These are phyloP conservation scores for Anneissia japonica DNA, from an alignment of 35 echinoderm and acorn worm genomes.

Conservation along the genomic window DNA sequence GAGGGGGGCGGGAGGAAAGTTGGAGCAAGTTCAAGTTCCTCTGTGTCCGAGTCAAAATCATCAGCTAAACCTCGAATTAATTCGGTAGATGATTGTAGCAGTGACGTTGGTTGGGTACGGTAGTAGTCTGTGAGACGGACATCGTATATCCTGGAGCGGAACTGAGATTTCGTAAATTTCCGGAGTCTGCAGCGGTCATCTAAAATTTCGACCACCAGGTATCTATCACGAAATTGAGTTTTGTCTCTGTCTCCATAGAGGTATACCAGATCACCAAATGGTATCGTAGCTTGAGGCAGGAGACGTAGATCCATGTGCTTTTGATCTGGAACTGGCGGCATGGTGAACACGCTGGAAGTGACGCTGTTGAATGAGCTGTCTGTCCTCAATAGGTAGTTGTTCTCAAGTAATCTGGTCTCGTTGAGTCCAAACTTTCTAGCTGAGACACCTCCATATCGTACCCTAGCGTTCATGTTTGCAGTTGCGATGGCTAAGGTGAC, in stretches of 20 bases:
- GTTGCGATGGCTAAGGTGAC: background rate
- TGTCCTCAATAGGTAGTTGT: background rate
- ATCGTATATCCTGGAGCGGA: constrained; percentile 10
- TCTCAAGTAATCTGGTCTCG: background rate
- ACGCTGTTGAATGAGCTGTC: too few species aligned
- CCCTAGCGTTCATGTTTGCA: constrained; percentile 6
- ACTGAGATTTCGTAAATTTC: constrained; percentile 14
- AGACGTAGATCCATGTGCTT: background rate
- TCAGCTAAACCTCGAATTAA: too few species aligned
- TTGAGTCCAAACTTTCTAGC: background rate
- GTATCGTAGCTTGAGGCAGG: background rate
- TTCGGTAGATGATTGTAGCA: too few species aligned
- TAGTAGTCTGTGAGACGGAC: background rate
- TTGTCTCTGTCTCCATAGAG: too few species aligned
- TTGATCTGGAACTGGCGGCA: too few species aligned
- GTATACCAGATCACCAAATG: background rate
- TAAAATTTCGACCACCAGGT: background rate
- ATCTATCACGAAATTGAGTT: too few species aligned
- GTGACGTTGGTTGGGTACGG: background rate
- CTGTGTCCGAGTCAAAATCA: too few species aligned
- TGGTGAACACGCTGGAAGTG: background rate
- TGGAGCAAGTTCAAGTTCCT: too few species aligned
- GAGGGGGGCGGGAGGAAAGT: too few species aligned
- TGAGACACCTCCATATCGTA: background rate
- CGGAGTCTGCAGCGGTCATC: constrained; percentile 10